A percentile compares a stretch with the other conserved stretches of the same genome.
phyloP scores from a whole-genome alignment of 1,140 invertebrate species.

The Lysiphlebus fabarum region DNA sequence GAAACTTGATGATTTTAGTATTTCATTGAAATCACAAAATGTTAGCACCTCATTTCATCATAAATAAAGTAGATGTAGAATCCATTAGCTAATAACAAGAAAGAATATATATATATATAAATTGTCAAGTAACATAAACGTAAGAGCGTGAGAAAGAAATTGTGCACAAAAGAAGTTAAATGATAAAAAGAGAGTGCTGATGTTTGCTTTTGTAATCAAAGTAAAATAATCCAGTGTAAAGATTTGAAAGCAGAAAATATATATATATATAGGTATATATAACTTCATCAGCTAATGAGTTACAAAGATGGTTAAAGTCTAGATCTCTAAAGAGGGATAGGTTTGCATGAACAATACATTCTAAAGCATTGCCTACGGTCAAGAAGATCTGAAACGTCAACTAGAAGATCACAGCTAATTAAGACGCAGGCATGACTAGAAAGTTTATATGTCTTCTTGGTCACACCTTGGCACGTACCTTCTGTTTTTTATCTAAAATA shows the following conservation, averaged over 20 bases:
- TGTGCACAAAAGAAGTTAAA: slow-evolving; percentile 1
- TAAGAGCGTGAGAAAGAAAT: background rate
- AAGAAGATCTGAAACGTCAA: slow-evolving; percentile 27
- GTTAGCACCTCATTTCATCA: slow-evolving; percentile 2
- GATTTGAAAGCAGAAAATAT: slow-evolving; percentile 11
- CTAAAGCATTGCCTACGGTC: slow-evolving; percentile 23
- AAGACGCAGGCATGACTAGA: slow-evolving; percentile 20
- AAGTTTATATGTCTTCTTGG: slow-evolving; percentile 21
- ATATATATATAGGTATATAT: no score
- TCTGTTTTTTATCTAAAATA: slow-evolving; percentile 8
- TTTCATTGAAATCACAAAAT: slow-evolving; percentile 17
- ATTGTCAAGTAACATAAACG: background rate
- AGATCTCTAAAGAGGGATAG: slow-evolving; percentile 23
- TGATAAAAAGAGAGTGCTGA: background rate
- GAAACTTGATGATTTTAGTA: slow-evolving; percentile 22
- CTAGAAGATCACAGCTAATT: slow-evolving; percentile 25
- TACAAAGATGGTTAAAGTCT: slow-evolving; percentile 22
- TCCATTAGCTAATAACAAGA: slow-evolving; percentile 48
- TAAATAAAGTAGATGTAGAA: slow-evolving; percentile 30
- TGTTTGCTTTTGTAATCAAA: slow-evolving; percentile 30
- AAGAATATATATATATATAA: background rate
- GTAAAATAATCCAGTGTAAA: slow-evolving; percentile 33
- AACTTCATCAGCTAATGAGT: slow-evolving; percentile 45
- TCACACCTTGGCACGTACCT: slow-evolving; percentile 10
- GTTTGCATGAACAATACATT: slow-evolving; percentile 25